These are phyloP conservation scores for Chrysolina americana DNA, from an alignment of 2,888 invertebrate genomes.

Conservation along the genomic window DNA sequence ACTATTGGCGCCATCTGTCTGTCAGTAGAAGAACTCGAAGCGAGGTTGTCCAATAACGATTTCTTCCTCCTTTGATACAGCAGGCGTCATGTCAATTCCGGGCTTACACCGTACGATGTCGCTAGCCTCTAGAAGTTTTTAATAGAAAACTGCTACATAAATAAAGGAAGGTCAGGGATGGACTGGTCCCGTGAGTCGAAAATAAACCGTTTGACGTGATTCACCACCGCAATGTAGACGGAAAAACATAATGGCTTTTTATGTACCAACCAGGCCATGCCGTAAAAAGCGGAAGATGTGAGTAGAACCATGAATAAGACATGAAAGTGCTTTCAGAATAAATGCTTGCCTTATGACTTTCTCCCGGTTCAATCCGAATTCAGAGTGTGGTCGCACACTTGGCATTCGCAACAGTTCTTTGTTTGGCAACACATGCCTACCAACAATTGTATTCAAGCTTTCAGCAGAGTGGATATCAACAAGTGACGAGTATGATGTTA, in stretches of 20 bases:
- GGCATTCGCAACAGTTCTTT: not conserved
- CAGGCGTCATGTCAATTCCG: not conserved
- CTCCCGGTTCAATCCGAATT: not conserved
- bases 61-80: not conserved
- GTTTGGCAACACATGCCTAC: not conserved
- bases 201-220: constrained; percentile 27
- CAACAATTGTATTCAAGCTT: not conserved
- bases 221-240: constrained; percentile 13
- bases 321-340: constrained; percentile 7
- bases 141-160: constrained; percentile 26
- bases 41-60: not conserved
- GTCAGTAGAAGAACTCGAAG: no score
- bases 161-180: constrained; percentile 31
- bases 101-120: not conserved
- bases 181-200: constrained; percentile 28
- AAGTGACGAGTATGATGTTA: not conserved
- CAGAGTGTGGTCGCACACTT: not conserved
- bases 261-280: constrained; percentile 19
- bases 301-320: constrained; percentile 15
- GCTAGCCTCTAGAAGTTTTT: not conserved
- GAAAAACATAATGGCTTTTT: constrained; percentile 22
- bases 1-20: no score
- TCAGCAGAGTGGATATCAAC: not conserved
- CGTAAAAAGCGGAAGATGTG: constrained; percentile 13
- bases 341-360: not conserved